phyloP scores from a whole-genome alignment of 2,113 vertebrate genomes.

The Chloroceryle aenea region DNA sequence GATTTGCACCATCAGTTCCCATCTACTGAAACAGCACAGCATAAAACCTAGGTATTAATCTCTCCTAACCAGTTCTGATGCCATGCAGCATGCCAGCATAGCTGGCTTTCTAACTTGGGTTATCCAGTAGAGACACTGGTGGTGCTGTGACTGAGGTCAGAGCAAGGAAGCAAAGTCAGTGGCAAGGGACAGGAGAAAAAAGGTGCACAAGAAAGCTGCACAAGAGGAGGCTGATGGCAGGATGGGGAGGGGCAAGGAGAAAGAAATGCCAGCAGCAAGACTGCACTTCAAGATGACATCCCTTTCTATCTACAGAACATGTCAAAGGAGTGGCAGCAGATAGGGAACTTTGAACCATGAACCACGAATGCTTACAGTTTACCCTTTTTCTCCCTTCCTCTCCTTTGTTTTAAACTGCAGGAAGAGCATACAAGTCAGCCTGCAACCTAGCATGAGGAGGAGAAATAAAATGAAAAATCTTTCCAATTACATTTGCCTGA shows the following conservation, averaged over 20 bases:
- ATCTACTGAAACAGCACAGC: background rate
- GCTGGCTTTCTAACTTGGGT: background rate
- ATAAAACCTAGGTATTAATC: background rate
- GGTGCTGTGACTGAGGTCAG: background rate
- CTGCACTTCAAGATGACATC: background rate
- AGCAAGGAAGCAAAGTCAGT: background rate
- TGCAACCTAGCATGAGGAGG: background rate
- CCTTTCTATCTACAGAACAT: background rate
- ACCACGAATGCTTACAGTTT: accelerated
- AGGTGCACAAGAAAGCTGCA: background rate
- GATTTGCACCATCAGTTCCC: background rate
- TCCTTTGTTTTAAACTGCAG: background rate
- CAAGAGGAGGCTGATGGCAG: accelerated
- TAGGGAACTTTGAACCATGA: background rate
- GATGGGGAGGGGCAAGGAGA: accelerated
- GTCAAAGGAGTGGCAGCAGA: background rate
- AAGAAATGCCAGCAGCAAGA: accelerated
- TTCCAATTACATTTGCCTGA: background rate
- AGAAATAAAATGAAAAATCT: background rate
- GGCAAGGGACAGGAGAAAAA: background rate
- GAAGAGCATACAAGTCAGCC: background rate
- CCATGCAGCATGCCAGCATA: accelerated
- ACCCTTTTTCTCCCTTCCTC: background rate
- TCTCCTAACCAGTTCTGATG: background rate
- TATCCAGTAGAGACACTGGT: no score